Percentiles rank a stretch among this genome's conserved stretches.
These are phyloP conservation scores for Nothoprocta perdicaria DNA, from an alignment of 2,113 vertebrate genomes.

Conservation along the genomic window DNA sequence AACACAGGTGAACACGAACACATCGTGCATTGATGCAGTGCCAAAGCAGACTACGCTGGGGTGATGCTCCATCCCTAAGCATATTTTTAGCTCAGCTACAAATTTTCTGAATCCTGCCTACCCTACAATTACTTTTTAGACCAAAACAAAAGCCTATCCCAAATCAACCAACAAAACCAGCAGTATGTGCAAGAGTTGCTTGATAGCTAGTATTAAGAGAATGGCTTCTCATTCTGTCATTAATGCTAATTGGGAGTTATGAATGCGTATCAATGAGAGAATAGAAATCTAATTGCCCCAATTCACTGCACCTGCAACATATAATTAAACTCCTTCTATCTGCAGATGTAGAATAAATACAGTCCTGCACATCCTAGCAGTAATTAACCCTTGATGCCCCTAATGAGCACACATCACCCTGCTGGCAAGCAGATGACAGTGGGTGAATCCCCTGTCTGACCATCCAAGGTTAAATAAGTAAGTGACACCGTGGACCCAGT, in stretches of 20 bases:
- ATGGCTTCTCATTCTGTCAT: constrained; percentile 29
- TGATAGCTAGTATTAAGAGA: constrained; percentile 32
- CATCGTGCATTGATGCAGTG: neutral
- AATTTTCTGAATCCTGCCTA: neutral
- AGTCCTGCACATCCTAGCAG: constrained; percentile 45
- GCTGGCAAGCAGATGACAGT: constrained; percentile 68
- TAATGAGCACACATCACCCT: constrained; percentile 47
- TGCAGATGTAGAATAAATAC: constrained; percentile 65
- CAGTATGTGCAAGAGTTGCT: neutral
- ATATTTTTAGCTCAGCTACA: neutral
- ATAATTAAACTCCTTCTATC: constrained; percentile 62
- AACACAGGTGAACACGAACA: neutral
- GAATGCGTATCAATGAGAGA: constrained; percentile 67
- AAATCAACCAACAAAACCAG: neutral
- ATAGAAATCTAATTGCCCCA: constrained; percentile 63
- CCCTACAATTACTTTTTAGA: neutral
- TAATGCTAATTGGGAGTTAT: constrained; percentile 65
- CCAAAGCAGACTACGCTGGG: neutral
- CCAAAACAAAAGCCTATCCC: neutral
- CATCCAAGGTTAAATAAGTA: constrained; percentile 63
- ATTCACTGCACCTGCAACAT: constrained; percentile 70
- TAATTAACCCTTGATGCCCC: constrained; percentile 69
- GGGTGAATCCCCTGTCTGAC: constrained; percentile 42
- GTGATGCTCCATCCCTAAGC: neutral
- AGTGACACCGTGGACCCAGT: constrained; percentile 33